These are phyloP conservation scores for Panthera leo DNA, from an alignment of 2,113 vertebrate species.

Conservation along the genomic window DNA sequence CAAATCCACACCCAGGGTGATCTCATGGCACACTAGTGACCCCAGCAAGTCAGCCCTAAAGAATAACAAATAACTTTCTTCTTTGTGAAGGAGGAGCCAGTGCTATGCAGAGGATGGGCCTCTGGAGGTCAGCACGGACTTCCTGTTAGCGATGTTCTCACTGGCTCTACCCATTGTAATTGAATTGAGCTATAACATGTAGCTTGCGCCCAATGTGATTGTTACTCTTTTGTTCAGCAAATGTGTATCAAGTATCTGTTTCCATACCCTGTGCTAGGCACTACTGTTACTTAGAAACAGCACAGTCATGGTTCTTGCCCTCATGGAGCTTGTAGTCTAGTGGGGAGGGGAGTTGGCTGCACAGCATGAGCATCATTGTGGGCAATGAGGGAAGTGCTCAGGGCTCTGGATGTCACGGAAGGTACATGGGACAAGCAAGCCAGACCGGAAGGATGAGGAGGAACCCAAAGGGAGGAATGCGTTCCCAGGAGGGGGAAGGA, in stretches of 20 bases:
- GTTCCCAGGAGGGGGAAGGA: neutral
- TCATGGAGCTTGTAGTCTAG: neutral
- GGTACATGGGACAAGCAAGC: neutral
- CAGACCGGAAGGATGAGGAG: neutral
- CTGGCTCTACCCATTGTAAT: neutral
- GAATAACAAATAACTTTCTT: constrained; percentile 56
- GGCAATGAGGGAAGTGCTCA: neutral
- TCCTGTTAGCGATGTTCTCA: constrained; percentile 17
- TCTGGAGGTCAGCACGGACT: constrained; percentile 45
- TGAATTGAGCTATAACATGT: neutral
- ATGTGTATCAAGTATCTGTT: neutral
- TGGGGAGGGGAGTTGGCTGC: neutral
- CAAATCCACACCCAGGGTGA: constrained; percentile 78
- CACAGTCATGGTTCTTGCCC: neutral
- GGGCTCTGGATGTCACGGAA: neutral
- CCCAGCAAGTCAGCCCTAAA: constrained; percentile 67
- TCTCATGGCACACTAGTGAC: constrained; percentile 70
- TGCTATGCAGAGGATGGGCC: constrained; percentile 40
- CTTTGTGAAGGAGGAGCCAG: constrained; percentile 55
- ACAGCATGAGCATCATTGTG: neutral
- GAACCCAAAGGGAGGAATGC: neutral
- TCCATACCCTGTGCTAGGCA: neutral
- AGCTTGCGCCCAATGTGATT: neutral
- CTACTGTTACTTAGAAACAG: neutral
- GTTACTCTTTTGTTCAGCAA: neutral